These are phyloP conservation scores for Orthonyx spaldingii DNA, from an alignment of 2,113 vertebrate species.

Conservation along the genomic window DNA sequence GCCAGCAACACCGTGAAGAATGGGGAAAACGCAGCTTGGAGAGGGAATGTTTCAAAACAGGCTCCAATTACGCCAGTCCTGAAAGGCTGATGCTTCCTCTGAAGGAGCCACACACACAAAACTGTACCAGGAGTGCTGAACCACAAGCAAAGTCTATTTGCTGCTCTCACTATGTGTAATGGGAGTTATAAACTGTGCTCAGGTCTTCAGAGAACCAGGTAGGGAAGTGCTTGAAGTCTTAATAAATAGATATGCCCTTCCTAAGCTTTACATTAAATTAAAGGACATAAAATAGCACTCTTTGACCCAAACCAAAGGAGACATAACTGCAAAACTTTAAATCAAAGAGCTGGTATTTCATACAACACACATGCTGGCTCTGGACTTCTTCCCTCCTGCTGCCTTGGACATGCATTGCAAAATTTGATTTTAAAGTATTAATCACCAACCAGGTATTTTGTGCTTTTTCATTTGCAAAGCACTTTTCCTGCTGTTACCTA, in stretches of 20 bases:
- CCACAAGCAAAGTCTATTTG: not conserved
- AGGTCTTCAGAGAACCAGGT: not conserved
- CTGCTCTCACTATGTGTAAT: not conserved
- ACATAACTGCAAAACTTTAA: not conserved
- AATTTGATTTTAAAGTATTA: not conserved
- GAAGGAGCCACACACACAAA: not conserved
- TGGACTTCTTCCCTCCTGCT: not conserved
- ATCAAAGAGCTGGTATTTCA: not conserved
- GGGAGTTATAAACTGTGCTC: not conserved
- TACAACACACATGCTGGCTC: not conserved
- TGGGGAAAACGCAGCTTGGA: not conserved
- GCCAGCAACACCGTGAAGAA: not conserved
- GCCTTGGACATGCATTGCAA: fast-evolving
- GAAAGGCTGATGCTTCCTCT: not conserved
- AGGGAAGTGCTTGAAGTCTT: not conserved
- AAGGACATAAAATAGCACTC: not conserved
- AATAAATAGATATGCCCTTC: not conserved
- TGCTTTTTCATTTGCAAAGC: not conserved
- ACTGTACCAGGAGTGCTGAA: not conserved
- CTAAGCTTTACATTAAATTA: not conserved
- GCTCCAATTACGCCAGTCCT: not conserved
- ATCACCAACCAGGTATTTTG: not conserved
- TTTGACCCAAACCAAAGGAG: not conserved
- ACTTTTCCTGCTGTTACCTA: not conserved
- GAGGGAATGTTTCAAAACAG: not conserved